phyloP scores from a whole-genome alignment of 2,797 vertebrate species.

The Limnodromus scolopaceus region DNA sequence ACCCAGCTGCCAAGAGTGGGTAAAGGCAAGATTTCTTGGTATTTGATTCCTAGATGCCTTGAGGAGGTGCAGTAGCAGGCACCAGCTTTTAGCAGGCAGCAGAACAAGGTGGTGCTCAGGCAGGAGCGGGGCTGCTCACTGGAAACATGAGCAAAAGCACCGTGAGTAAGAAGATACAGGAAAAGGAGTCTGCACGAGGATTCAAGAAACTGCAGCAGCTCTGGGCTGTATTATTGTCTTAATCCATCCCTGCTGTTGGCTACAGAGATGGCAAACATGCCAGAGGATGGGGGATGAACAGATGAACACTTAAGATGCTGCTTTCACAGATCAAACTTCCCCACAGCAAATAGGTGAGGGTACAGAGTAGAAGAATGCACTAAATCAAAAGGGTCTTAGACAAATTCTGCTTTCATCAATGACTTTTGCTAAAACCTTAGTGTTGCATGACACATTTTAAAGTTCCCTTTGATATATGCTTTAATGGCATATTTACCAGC shows the following conservation, averaged over 20 bases:
- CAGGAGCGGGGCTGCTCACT: background rate
- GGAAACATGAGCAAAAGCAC: background rate
- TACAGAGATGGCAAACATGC: background rate
- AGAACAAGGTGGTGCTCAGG: background rate
- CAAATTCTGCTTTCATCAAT: background rate
- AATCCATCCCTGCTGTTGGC: background rate
- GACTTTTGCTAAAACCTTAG: background rate
- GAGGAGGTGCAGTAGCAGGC: background rate
- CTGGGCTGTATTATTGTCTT: background rate
- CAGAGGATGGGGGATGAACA: background rate
- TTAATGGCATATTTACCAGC: background rate
- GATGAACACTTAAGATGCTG: background rate
- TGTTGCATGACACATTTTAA: background rate
- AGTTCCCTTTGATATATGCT: background rate
- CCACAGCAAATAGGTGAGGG: background rate
- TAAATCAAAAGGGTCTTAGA: background rate
- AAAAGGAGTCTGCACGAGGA: background rate
- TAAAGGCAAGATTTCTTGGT: background rate
- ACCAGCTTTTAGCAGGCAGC: background rate
- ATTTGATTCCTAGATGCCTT: background rate
- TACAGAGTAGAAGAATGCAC: background rate
- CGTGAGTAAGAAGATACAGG: background rate
- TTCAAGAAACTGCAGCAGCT: background rate
- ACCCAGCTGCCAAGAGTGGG: background rate
- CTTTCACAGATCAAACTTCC: background rate